Conservation (phyloP, 1,140 invertebrate species). For the Leptinotarsa defecta region DNA sequence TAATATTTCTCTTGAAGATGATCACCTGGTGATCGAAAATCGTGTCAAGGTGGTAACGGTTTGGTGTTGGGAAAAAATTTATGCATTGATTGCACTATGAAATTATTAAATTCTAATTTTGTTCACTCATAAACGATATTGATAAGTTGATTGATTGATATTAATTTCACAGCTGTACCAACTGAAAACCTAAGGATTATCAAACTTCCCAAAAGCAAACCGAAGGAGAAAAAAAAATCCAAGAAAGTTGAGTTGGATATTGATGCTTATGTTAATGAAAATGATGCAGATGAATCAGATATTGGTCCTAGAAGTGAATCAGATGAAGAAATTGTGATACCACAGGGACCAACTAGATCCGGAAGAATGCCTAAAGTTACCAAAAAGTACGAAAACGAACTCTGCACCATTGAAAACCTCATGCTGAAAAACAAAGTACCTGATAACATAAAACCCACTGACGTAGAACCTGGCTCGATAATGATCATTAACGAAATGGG, state of each 20-base stretch:
- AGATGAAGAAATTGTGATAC: constrained; percentile 37
- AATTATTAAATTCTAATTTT: no score
- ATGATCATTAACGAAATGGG: constrained; percentile 54
- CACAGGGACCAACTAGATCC: constrained; percentile 41
- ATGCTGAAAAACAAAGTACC: constrained; percentile 19
- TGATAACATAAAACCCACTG: constrained; percentile 14
- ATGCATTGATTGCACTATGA: no score
- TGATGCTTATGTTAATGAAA: constrained; percentile 30
- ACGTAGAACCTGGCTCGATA: constrained; percentile 50
- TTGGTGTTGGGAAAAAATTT: no score
- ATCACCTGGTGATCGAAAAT: no score
- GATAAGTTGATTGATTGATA: background rate
- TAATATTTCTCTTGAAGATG: no score
- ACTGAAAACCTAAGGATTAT: background rate
- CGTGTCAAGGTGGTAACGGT: no score
- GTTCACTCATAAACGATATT: no score
- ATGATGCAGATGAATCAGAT: constrained; percentile 40
- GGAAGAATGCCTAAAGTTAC: constrained; percentile 44
- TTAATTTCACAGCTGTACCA: background rate
- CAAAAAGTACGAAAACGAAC: constrained; percentile 29
- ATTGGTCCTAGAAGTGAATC: constrained; percentile 32
- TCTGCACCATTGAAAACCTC: background rate
- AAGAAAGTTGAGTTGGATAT: constrained; percentile 22
- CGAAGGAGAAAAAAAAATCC: constrained; percentile 21
- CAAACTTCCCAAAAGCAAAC: background rate